phyloP scores from a whole-genome alignment of 2,797 vertebrate genomes.

The Pseudomugil gertrudae region DNA sequence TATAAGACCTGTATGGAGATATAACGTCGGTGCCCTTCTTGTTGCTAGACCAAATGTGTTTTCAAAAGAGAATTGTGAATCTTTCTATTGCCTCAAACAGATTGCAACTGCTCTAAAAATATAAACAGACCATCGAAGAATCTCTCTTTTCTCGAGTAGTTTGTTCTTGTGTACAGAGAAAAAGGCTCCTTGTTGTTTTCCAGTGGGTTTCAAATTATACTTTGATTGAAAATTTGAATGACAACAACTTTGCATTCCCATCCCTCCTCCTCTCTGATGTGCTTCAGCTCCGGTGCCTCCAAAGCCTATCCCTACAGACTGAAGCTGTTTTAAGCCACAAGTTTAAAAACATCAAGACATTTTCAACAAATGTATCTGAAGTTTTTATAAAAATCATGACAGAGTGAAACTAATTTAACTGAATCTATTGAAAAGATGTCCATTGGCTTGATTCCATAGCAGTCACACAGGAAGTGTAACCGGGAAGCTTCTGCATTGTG shows the following conservation, averaged over 20 bases:
- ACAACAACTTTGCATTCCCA: no score
- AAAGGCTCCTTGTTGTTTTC: slow-evolving; percentile 8
- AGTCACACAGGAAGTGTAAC: background rate
- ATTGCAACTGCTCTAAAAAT: slow-evolving; percentile 86
- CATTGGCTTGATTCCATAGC: background rate
- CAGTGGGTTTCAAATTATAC: background rate
- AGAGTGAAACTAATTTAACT: background rate
- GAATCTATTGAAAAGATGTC: no score
- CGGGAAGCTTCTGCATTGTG: no score
- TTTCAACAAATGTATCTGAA: background rate
- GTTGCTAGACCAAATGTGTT: slow-evolving; percentile 85
- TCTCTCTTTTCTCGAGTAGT: slow-evolving; percentile 60
- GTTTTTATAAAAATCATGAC: background rate
- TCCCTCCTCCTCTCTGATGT: background rate
- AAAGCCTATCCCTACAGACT: background rate
- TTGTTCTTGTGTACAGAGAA: slow-evolving; percentile 46
- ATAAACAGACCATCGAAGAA: slow-evolving; percentile 83
- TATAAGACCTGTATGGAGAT: slow-evolving; percentile 77
- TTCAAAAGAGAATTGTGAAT: slow-evolving; percentile 83
- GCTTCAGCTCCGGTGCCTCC: background rate
- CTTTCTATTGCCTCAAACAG: slow-evolving; percentile 86
- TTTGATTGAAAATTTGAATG: no score
- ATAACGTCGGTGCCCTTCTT: slow-evolving; percentile 79
- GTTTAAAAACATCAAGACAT: background rate
- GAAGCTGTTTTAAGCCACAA: background rate